Base-by-base conservation (phyloP, 2,797 vertebrate genomes). In the Smutsia temminckii region DNA sequence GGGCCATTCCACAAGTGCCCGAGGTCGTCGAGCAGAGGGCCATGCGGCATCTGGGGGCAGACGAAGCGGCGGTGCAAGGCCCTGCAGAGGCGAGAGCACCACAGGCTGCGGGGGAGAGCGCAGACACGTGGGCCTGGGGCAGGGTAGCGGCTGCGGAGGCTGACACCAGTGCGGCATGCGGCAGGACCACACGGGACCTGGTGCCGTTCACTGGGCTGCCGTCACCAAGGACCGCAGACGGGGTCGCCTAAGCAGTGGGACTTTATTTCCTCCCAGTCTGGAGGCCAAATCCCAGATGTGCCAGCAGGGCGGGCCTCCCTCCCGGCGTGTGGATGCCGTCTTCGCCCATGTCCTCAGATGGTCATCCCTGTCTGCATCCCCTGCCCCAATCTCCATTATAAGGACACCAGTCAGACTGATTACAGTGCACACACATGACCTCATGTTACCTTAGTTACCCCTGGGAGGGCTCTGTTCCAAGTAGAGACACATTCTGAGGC, bases 41-140 rank as follows among this genome's bases (percentile, higher is more conserved):
- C 42, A 6, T 34, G n/a, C 32, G 55, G 8, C 5, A 2, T 37
- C 29, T 20, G 10, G 20, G 42, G 55, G 42, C 61, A 49, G 71
- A 51, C 2, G 20, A 55, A 20, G 11, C 23, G 46, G 18, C 16
- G 8, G 61, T 18, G 17, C 51, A 12, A 40, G 80, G 68, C 12
- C 46, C 57, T 40, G 27, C 37, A 11, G 63, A 66, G 34, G 51
- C 23, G 11, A 13, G 29, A 46, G 75, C 27, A 5, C 20, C 11
- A 7, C 29, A 1, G 0, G 9, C 12, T 5, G 18, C 32, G 40
- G 55, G 51, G 16, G 34, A 1, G 0, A 3, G 66, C 11, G 14
- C 23, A 20, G 16, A n/a, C 18, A 7, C 16, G n/a, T 17, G 32
- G 18, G 25, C 2, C 3, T 7, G n/a, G 16, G 6, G 46, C 3